Base-by-base conservation (phyloP, 2,797 vertebrate genomes). In the Lithobates pipiens region DNA sequence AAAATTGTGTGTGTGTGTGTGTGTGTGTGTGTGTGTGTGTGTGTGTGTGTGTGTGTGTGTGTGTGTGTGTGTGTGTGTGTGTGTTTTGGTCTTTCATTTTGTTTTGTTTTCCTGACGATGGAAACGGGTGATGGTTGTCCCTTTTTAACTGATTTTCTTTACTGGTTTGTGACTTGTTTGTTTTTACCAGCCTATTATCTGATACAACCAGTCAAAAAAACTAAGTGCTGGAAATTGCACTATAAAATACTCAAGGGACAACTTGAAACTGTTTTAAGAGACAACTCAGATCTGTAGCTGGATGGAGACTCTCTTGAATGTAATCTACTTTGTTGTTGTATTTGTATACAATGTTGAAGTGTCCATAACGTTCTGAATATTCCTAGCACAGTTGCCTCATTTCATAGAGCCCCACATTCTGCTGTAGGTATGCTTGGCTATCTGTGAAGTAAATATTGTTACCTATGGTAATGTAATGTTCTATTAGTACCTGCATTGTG, bases 361-460 rank as follows among this genome's bases (percentile, higher is more conserved):
- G 25, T 79, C 44, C 57, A 67, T 86, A 57, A 67, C 27, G 42
- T 79, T 73, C 23, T 34, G 54, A 50, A 16, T 86, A 34, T 69
- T 73, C 79, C 70, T 32, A 10, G 68, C 76, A 16, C 21, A n/a
- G 34, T 27, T 57, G 21, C 63, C 4, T 63, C 65, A 67, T 63
- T 83, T 83, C 44, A 87, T 72, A 69, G 39, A 32, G 80, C 76
- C 77, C 68, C 65, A 15, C 57, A 68, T 75, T 80, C 46, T 39
- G 82, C 86, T 80, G 44, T 80, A 76, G 57, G 65, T 81, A 44
- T 69, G 77, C 77, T 77, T 88, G 86, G 69, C 77, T 65, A 29
- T 71, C 70, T 77, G 83, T 80, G 67, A 77, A 69, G 32, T 81
- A 32, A 39, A 85, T 76, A 36, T 76, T 76, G 86, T 84, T 87